Percentiles rank a stretch among this genome's conserved stretches.
These are phyloP conservation scores for Harpalus rubripes DNA, from an alignment of 2,888 invertebrate genomes.

Conservation along the genomic window DNA sequence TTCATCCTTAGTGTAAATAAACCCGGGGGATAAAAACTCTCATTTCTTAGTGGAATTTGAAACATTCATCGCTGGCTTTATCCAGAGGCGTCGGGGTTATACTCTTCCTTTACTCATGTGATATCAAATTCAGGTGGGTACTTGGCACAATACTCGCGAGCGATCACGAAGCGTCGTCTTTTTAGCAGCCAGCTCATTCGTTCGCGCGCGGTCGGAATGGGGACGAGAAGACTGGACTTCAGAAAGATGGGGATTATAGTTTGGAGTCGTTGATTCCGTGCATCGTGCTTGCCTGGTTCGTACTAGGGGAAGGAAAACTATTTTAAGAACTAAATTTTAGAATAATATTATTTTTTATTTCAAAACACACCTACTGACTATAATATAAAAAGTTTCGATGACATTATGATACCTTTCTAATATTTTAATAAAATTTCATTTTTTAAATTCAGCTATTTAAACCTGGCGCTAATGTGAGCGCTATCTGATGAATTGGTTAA, in stretches of 20 bases:
- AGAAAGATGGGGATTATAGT: slow-evolving; percentile 34
- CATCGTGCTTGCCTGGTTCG: slow-evolving; percentile 11
- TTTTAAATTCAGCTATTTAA: too few relatives aligned
- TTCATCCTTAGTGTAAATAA: slow-evolving; percentile 38
- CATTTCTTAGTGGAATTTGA: slow-evolving; percentile 47
- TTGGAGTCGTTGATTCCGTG: background rate
- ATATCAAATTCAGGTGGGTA: slow-evolving; percentile 58
- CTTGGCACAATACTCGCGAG: slow-evolving; percentile 48
- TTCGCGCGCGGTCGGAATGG: slow-evolving; percentile 27
- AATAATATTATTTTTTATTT: background rate
- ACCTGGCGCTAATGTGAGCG: too few relatives aligned
- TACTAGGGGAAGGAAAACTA: background rate
- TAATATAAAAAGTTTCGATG: too few relatives aligned
- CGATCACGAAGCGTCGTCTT: slow-evolving; percentile 49
- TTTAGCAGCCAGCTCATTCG: slow-evolving; percentile 36
- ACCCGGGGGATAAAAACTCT: slow-evolving; percentile 29
- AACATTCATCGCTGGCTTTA: slow-evolving; percentile 36
- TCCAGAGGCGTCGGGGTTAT: background rate
- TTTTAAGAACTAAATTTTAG: background rate
- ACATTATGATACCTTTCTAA: too few relatives aligned
- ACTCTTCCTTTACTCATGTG: background rate
- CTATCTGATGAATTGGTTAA: too few relatives aligned
- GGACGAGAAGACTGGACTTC: slow-evolving; percentile 19
- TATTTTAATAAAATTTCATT: too few relatives aligned
- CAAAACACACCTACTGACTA: too few relatives aligned